Evolutionary conservation across 2,113 vertebrate species (phyloP).

Genomic region (Nannospalax galili): DNA sequence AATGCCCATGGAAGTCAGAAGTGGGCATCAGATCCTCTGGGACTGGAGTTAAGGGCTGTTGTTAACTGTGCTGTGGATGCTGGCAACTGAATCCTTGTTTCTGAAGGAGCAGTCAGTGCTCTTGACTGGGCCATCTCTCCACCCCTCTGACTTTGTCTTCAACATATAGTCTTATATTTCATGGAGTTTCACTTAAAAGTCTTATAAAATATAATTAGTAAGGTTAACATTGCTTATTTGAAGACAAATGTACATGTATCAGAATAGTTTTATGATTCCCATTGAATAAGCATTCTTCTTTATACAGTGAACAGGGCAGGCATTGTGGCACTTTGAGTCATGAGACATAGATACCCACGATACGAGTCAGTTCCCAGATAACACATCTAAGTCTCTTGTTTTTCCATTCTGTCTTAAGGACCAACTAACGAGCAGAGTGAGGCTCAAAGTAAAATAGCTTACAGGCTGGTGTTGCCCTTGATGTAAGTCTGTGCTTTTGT

Average conservation of each 20-base stretch:
- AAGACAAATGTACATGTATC: neutral
- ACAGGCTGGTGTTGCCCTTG: neutral
- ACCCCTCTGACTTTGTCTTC: no score
- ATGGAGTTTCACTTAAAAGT: neutral
- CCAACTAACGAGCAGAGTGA: no score
- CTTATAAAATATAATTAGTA: no score
- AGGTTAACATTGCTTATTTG: neutral
- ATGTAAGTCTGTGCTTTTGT: neutral
- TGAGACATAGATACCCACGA: neutral
- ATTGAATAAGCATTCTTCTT: no score
- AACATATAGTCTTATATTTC: neutral
- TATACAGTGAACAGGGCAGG: neutral
- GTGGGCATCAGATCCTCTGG: no score
- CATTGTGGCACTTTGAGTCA: neutral
- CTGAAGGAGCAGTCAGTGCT: no score
- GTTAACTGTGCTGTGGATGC: no score
- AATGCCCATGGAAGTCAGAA: no score
- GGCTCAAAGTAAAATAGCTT: neutral
- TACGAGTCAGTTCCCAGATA: neutral
- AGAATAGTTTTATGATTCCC: neutral
- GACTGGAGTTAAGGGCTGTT: no score
- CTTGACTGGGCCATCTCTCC: no score
- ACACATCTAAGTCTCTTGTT: neutral
- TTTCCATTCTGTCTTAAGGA: neutral
- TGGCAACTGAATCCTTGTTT: no score